Evolutionary conservation across 2,113 vertebrate genomes (phyloP), one percentile per base, ranked within the genome.

Genomic region (Pardalotus punctatus): DNA sequence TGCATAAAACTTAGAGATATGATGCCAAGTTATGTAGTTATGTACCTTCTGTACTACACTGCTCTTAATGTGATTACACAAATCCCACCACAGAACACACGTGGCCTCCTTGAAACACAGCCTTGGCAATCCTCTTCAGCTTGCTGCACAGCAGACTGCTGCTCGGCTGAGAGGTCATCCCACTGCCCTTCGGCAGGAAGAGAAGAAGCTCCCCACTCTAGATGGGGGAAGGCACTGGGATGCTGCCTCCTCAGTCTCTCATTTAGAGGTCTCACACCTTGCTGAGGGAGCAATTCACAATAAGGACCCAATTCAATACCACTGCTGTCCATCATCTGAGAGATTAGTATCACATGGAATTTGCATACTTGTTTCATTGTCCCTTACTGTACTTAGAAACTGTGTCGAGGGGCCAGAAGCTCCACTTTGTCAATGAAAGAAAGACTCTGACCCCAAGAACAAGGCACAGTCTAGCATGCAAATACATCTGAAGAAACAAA

Each of bases 391-490:
- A 43, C 24, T 23, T 45, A 24, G 24, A 66, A 81, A 54, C 13
- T 16, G 22, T 33, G 40, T 36, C 12, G 61, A 72, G 50, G 20
- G 48, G 33, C 62, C 3, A 7, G 27, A 50, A 86, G 22, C 20
- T 88, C 48, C 54, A 40, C 36, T 58, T 35, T 3, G 13, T n/a
- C 45, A 19, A 2, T 18, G 23, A 43, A 61, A 40, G 40, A 33
- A 58, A 50, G 17, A 12, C 33, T 29, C 33, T 38, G 22, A 2
- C 36, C 40, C 16, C 25, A 53, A 35, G 23, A 81, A 66, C 0
- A 0, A 54, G 45, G 45, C 40, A 90, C 0, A 0, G 9, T 25
- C 48, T 47, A 50, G 47, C 16, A n/a, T 10, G 51, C 19, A 87
- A 87, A 87, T 36, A 40, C 24, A 47, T 28, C 22, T 53, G 21